Evolutionary conservation across 2,888 invertebrate genomes (phyloP).

Genomic region (Lampropteryx suffumata): DNA sequence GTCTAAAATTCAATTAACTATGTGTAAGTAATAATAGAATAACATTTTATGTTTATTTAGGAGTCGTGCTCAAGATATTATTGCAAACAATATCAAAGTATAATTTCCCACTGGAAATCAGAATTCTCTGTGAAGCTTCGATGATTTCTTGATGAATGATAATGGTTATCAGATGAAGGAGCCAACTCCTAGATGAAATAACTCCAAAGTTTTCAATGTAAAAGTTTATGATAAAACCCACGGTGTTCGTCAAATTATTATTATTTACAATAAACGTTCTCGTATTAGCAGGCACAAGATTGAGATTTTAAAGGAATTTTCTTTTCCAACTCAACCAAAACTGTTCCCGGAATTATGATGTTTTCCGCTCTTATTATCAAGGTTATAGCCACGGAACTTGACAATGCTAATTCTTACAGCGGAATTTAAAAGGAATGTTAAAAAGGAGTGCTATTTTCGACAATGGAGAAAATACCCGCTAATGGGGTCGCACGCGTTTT

Average conservation of each 20-base stretch:
- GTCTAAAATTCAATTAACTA: no score
- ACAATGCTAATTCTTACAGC: constrained; percentile 38
- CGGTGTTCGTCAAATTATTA: not conserved
- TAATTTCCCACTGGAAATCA: constrained; percentile 7
- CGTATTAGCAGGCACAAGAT: not conserved
- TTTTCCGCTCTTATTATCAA: constrained; percentile 17
- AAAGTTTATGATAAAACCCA: constrained; percentile 5
- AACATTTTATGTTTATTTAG: constrained; percentile 7
- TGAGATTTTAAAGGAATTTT: not conserved
- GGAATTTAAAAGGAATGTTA: constrained; percentile 29
- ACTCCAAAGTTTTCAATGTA: constrained; percentile 1
- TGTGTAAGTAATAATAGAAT: not conserved
- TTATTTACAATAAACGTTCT: not conserved
- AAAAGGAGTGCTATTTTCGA: constrained; percentile 29
- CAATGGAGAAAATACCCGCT: constrained; percentile 39
- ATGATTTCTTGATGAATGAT: constrained; percentile 6
- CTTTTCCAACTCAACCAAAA: not conserved
- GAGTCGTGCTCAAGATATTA: not conserved
- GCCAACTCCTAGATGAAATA: not conserved
- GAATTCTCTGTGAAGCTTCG: not conserved
- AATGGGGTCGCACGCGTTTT: constrained; percentile 31
- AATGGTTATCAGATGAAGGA: constrained; percentile 1
- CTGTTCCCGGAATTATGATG: not conserved
- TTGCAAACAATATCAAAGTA: not conserved
- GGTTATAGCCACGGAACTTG: constrained; percentile 29